These are phyloP conservation scores for Andrena fulva DNA, from an alignment of 2,888 invertebrate genomes.

Conservation along the genomic window DNA sequence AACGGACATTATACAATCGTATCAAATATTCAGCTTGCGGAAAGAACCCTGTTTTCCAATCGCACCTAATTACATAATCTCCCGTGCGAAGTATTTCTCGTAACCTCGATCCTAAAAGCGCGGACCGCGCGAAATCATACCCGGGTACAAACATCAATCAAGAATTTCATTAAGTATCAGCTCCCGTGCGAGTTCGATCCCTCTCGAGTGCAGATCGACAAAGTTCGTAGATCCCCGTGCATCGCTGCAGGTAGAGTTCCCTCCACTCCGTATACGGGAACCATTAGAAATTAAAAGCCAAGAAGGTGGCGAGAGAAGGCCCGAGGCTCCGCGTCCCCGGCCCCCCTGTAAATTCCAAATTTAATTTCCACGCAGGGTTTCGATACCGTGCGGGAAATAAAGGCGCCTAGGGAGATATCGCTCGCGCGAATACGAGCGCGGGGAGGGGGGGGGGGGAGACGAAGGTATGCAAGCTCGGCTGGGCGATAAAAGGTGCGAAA, in stretches of 20 bases:
- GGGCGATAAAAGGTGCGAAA: constrained; percentile 48
- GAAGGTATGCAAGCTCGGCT: constrained; percentile 17
- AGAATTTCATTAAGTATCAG: no score
- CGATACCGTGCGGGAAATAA: constrained; percentile 55
- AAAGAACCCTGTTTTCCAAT: no score
- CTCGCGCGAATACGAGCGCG: constrained; percentile 21
- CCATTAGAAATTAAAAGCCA: constrained; percentile 3
- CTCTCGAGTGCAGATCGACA: no score
- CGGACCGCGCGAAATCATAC: no score
- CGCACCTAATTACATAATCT: not conserved
- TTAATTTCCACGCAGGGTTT: constrained; percentile 63
- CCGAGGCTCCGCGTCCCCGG: constrained; percentile 54
- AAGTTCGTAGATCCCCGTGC: no score
- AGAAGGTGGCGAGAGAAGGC: constrained; percentile 38
- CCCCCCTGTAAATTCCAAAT: constrained; percentile 63
- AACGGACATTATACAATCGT: no score
- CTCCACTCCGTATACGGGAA: not conserved
- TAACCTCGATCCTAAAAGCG: not conserved
- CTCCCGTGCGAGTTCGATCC: no score
- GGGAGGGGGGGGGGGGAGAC: not conserved
- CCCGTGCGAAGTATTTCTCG: not conserved
- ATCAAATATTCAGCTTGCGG: no score
- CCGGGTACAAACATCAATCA: no score
- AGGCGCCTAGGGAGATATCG: constrained; percentile 47
- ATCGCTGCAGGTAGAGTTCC: not conserved